Evolutionary conservation across 2,797 vertebrate species (phyloP).

Genomic region (Stomatorhinus walkeri): DNA sequence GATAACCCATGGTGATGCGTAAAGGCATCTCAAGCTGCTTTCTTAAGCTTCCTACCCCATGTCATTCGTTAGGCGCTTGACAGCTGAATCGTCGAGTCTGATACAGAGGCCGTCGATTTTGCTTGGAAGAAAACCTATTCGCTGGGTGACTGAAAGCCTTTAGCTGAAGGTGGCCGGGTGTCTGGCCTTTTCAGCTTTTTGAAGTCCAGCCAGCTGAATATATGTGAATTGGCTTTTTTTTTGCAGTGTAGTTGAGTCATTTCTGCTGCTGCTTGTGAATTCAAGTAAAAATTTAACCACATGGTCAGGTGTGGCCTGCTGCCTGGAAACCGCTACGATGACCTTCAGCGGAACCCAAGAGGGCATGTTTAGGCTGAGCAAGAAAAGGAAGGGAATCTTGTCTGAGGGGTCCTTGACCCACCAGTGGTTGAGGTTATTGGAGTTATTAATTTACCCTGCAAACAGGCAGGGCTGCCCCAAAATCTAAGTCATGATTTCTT

Average conservation of each 20-base stretch:
- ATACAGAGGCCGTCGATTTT: background rate
- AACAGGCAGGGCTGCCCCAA: background rate
- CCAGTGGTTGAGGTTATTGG: background rate
- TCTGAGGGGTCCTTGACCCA: background rate
- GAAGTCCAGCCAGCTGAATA: background rate
- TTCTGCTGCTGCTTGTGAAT: background rate
- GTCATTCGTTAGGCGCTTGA: background rate
- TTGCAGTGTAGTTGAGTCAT: background rate
- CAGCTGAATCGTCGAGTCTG: background rate
- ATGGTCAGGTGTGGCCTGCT: background rate
- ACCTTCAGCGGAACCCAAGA: background rate
- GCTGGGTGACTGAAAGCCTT: background rate
- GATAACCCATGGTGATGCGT: background rate
- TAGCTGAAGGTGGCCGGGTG: background rate
- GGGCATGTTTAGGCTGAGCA: background rate
- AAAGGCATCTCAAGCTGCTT: background rate
- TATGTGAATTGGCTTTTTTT: background rate
- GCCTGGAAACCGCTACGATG: background rate
- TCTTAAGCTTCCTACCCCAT: background rate
- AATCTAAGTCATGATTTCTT: background rate
- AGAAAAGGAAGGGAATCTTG: background rate
- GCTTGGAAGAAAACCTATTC: background rate
- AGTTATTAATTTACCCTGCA: constrained; percentile 18
- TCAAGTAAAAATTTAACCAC: background rate
- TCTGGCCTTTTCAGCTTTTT: background rate